Evolutionary conservation across 37 sponge, comb jelly and placozoan genomes (phyloP), one percentile per base, ranked within the genome.

Genomic region (Halichondria panicea): DNA sequence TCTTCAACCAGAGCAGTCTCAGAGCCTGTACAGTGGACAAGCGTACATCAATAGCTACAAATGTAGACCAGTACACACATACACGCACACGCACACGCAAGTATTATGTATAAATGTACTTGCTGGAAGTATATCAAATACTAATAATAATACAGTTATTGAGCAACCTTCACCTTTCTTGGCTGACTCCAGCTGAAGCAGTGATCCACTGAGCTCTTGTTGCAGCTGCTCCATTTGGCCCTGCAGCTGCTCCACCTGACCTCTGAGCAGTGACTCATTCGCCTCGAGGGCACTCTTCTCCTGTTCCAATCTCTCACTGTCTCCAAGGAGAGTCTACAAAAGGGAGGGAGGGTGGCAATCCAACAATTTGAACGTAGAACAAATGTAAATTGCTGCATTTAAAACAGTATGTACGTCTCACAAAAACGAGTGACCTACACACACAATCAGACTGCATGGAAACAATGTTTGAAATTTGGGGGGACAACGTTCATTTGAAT

Each of bases 171-270:
- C 46, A 24, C 38, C 43, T 13, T 63, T 75, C 32, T 28, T 1
- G 19, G 39, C 7, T n/a, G 75, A 27, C 42, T 81, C 64, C 30
- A 81, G 62, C 66, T 81, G 66, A 19, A 25, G 21, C 43, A 64
- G 72, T 4, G 33, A 53, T 53, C 52, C 46, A 19, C 65, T 39
- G 5, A 81, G 65, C 55, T 72, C 65, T 30, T 72, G 63, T 22
- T 72, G 73, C 13, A 72, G 65, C 36, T 72, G 64, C 33, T 54
- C 13, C 31, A 72, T 5, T 21, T 54, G 18, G 2, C 65, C 36
- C 66, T 72, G 72, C 30, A 72, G 73, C 27, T 62, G 52, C 53
- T 63, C 27, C 42, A 72, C 66, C 32, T 71, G 72, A 24, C 65
- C 21, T 55, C 53, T 32, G 21, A 72, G 65, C n/a, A 30, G 9